Conservation (phyloP, 2,113 vertebrate genomes). For the Chaetura pelagica region DNA sequence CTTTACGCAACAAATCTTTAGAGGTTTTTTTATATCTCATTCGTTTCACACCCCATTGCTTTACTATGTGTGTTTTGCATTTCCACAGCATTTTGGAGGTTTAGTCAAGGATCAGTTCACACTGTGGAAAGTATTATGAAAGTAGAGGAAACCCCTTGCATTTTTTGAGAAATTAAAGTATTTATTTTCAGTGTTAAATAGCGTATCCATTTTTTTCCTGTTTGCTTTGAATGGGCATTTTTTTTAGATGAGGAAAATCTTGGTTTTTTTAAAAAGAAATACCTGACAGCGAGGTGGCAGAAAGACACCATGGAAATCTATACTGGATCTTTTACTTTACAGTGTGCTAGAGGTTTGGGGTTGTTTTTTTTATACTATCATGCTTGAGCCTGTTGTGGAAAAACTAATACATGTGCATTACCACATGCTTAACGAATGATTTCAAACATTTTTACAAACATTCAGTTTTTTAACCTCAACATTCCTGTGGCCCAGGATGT, state of each 20-base stretch:
- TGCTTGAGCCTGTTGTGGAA: background rate
- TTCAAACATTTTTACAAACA: background rate
- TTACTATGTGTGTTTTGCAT: background rate
- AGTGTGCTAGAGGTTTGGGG: rapidly evolving
- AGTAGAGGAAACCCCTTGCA: background rate
- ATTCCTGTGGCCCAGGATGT: conserved; percentile 1
- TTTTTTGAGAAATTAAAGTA: background rate
- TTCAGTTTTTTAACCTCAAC: background rate
- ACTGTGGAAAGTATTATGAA: background rate
- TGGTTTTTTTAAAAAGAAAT: background rate
- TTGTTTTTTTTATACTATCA: background rate
- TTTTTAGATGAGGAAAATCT: background rate
- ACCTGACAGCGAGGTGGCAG: background rate
- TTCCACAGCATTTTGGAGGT: background rate
- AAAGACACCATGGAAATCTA: background rate
- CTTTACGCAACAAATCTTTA: background rate
- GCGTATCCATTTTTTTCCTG: background rate
- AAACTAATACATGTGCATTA: background rate
- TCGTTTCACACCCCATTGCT: background rate
- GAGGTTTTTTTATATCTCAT: background rate
- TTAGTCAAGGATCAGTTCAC: background rate
- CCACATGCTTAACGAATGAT: background rate
- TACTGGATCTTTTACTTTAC: background rate
- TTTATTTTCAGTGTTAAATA: background rate
- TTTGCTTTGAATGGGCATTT: background rate